Evolutionary conservation across 2,888 invertebrate species (phyloP).

Genomic region (Panzeria rudis): DNA sequence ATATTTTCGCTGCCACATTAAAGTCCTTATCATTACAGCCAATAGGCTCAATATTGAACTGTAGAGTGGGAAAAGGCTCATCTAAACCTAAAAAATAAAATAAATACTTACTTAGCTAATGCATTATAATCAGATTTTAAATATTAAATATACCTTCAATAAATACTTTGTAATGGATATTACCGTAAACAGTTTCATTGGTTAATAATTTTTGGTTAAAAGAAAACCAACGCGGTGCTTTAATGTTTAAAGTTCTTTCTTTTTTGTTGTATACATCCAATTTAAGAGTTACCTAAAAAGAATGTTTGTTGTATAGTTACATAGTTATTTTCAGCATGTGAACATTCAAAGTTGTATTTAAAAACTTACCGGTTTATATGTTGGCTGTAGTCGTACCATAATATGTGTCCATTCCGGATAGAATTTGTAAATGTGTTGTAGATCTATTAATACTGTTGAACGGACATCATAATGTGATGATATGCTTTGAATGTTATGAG

Average conservation of each 20-base stretch:
- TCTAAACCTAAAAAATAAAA: slow-evolving; percentile 82
- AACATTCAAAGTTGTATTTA: too few species aligned
- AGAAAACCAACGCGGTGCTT: slow-evolving; percentile 83
- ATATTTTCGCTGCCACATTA: slow-evolving; percentile 86
- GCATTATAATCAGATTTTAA: too few species aligned
- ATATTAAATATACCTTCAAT: slow-evolving; percentile 85
- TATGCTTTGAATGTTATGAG: slow-evolving; percentile 85
- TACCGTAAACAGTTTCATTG: slow-evolving; percentile 85
- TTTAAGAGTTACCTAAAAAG: slow-evolving; percentile 86
- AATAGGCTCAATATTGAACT: slow-evolving; percentile 86
- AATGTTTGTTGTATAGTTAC: background rate
- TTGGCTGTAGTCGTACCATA: slow-evolving; percentile 87
- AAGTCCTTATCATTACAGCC: slow-evolving; percentile 74
- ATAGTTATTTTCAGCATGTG: background rate
- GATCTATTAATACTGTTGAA: slow-evolving; percentile 85
- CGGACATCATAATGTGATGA: slow-evolving; percentile 84
- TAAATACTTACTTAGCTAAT: too few species aligned
- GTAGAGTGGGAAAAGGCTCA: slow-evolving; percentile 86
- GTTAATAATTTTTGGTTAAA: slow-evolving; percentile 83
- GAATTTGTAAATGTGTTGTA: slow-evolving; percentile 86
- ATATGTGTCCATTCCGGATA: slow-evolving; percentile 88
- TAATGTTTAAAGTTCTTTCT: slow-evolving; percentile 81
- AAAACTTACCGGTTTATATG: slow-evolving; percentile 85
- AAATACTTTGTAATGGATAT: slow-evolving; percentile 86
- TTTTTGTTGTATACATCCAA: slow-evolving; percentile 87